Evolutionary conservation across 1,140 invertebrate species (phyloP).

Genomic region (Arion vulgaris): DNA sequence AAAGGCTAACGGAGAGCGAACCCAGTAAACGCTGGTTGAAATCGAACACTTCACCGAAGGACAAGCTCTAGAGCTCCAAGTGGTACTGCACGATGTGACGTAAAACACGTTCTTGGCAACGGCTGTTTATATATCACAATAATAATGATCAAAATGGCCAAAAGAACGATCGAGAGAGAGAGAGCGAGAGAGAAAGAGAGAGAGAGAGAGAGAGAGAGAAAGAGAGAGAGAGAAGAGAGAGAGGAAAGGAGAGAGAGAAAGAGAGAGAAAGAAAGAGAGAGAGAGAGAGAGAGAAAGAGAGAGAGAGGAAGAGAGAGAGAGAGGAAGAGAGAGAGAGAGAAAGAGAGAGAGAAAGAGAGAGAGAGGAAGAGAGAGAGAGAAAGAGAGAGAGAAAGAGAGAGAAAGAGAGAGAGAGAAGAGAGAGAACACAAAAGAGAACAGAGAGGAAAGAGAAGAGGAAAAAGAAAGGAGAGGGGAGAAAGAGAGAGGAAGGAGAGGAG

Average conservation of each 20-base stretch:
- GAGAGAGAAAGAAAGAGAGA: not conserved
- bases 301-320: not conserved
- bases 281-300: conserved; percentile 5
- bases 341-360: conserved; percentile 3
- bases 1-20: no score
- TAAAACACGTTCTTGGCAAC: no score
- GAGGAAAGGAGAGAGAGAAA: not conserved
- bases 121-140: no score
- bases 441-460: not conserved
- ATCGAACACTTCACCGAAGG: no score
- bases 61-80: no score
- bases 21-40: no score
- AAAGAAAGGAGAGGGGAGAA: not conserved
- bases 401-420: not conserved
- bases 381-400: not conserved
- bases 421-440: not conserved
- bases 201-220: not conserved
- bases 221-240: not conserved
- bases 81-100: no score
- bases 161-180: no score
- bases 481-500: not conserved
- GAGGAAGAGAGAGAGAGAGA: not conserved
- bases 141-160: no score
- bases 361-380: conserved; percentile 1
- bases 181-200: no score